Conservation (phyloP, 2,113 vertebrate genomes). For the Oostethus manadensis region DNA sequence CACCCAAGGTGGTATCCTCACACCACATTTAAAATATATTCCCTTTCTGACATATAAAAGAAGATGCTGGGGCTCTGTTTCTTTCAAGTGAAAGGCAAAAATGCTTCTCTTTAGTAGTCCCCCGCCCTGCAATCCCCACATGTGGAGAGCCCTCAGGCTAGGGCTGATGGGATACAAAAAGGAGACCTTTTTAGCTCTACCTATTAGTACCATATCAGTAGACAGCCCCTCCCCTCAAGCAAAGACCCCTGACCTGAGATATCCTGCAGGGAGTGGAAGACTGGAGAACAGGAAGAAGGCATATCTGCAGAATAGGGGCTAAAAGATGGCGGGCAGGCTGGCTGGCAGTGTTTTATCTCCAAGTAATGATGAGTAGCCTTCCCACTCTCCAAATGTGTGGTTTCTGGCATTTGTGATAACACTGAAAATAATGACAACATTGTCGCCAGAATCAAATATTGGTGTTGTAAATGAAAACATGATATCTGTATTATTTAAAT, state of each 20-base stretch:
- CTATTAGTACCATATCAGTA: slow-evolving; percentile 3
- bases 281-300: background rate
- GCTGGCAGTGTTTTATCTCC: background rate
- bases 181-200: slow-evolving; percentile 1
- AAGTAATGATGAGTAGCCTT: background rate
- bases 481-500: too few relatives aligned
- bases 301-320: background rate
- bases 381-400: background rate
- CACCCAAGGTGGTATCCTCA: background rate
- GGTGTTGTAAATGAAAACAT: background rate
- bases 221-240: background rate
- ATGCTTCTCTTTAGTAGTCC: background rate
- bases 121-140: background rate
- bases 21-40: background rate
- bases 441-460: background rate
- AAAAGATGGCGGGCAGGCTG: background rate
- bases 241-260: background rate
- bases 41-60: background rate
- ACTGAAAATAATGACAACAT: background rate
- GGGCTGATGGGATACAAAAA: background rate
- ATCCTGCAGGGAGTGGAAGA: background rate
- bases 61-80: background rate
- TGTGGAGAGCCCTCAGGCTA: background rate
- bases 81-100: background rate
- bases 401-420: background rate